Evolutionary conservation across 2,113 vertebrate species (phyloP), one percentile per base, ranked within the genome.

Genomic region (Ariopsis seemanni): DNA sequence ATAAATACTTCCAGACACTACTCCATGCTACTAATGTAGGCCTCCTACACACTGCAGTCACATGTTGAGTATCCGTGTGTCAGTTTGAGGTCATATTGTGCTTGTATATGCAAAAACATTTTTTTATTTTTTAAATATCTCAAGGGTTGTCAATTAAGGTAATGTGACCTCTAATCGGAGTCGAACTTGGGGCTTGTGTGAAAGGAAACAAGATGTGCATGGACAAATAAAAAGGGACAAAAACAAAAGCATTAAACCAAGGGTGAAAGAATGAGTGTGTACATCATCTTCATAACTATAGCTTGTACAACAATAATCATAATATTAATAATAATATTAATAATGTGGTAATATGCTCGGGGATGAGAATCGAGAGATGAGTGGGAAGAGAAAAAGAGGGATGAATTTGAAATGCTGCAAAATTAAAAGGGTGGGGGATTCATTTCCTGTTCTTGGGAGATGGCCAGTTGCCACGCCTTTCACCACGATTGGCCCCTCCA

Each of bases 361-460:
- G 81, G 90, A 82, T 85, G 90, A 88, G 69, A 90, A 92, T 78
- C 86, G 84, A 92, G 84, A 94, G 69, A 90, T 85, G 86, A 91
- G 34, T 77, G 74, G 79, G 72, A 82, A 77, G 83, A 84, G 91
- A 89, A 89, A 87, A 85, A 85, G 90, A 87, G 88, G 92, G 90
- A 86, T 89, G 91, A 72, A 85, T 91, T 86, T 91, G 90, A 93
- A 93, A 94, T 90, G 92, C 92, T 93, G 87, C 86, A 69, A 90
- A 92, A 91, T 89, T 88, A 85, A 89, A 58, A 88, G 53, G 77
- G n/a, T 9, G 5, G n/a, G n/a, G 48, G 12, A 82, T 90, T 94
- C 91, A 97, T 95, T 97, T 97, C 89, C 96, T 96, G 88, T 97
- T 97, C 92, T 97, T 97, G 0, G 97, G 96, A n/a, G 97, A 97